phyloP scores from a whole-genome alignment of 2,888 invertebrate species.

The Erebia aethiops region DNA sequence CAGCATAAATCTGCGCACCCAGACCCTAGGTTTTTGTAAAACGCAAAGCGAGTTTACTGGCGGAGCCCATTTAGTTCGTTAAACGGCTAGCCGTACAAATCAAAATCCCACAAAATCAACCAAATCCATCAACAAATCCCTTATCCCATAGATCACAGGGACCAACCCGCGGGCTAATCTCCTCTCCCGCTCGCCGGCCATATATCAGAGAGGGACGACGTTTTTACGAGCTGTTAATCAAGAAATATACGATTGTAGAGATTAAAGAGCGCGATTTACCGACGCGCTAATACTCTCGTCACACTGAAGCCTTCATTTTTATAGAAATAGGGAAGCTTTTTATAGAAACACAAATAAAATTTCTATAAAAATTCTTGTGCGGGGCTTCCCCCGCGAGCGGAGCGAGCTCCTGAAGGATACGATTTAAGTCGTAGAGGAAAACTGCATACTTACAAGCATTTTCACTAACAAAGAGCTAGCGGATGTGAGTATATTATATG shows the following conservation, averaged over 20 bases:
- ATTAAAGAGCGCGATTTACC: conserved; percentile 72
- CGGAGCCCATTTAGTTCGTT: too few relatives aligned
- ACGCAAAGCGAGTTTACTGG: neutral
- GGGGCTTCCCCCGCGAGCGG: too few relatives aligned
- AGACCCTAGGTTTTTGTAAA: too few relatives aligned
- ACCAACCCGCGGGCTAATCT: conserved; percentile 48
- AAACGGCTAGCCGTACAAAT: neutral
- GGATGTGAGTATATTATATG: too few relatives aligned
- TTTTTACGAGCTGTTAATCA: conserved; percentile 73
- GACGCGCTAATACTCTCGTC: conserved; percentile 74
- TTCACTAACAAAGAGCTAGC: too few relatives aligned
- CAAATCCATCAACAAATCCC: conserved; percentile 34
- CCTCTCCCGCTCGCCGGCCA: conserved; percentile 58
- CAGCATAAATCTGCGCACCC: too few relatives aligned
- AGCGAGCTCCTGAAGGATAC: too few relatives aligned
- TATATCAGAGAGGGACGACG: conserved; percentile 73
- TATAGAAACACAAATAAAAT: conserved; percentile 14
- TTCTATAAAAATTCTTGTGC: too few relatives aligned
- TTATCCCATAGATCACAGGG: conserved; percentile 30
- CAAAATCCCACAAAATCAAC: conserved; percentile 31
- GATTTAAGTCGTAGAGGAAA: too few relatives aligned
- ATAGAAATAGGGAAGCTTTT: conserved; percentile 9
- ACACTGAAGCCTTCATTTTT: conserved; percentile 54
- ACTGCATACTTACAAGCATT: too few relatives aligned
- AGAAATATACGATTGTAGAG: conserved; percentile 78